These are phyloP conservation scores for Lochmaea capreae DNA, from an alignment of 2,888 invertebrate species.

Conservation along the genomic window DNA sequence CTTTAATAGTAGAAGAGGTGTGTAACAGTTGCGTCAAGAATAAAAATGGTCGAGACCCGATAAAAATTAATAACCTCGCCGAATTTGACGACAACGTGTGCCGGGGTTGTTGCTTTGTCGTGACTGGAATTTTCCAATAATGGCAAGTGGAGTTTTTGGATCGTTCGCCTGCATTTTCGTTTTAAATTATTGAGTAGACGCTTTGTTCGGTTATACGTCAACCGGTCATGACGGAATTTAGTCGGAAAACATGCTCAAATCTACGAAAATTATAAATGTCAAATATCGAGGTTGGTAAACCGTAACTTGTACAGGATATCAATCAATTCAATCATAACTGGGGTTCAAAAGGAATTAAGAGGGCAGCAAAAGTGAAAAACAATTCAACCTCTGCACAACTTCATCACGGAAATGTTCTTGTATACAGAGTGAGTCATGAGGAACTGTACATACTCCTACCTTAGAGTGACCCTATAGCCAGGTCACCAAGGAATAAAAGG, in stretches of 20 bases:
- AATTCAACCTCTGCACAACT: too few species aligned
- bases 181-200: slow-evolving; percentile 32
- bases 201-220: slow-evolving; percentile 9
- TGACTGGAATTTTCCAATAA: slow-evolving; percentile 35
- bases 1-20: slow-evolving; percentile 41
- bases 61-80: slow-evolving; percentile 45
- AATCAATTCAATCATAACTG: too few species aligned
- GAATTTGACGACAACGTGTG: slow-evolving; percentile 41
- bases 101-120: slow-evolving; percentile 32
- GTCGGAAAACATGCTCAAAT: neutral
- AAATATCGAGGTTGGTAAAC: neutral
- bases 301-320: too few species aligned
- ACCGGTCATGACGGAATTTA: slow-evolving; percentile 8
- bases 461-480: too few species aligned
- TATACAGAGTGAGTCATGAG: too few species aligned
- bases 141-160: slow-evolving; percentile 20
- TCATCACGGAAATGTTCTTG: too few species aligned
- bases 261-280: neutral
- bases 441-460: too few species aligned
- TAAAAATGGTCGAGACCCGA: slow-evolving; percentile 40
- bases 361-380: too few species aligned
- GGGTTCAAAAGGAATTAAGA: too few species aligned
- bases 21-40: slow-evolving; percentile 41
- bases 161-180: slow-evolving; percentile 22
- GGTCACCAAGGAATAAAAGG: too few species aligned